A percentile compares a stretch with the other conserved stretches of the same genome.
Conservation (phyloP, 1,140 invertebrate genomes). For the Drosophila takahashii region DNA sequence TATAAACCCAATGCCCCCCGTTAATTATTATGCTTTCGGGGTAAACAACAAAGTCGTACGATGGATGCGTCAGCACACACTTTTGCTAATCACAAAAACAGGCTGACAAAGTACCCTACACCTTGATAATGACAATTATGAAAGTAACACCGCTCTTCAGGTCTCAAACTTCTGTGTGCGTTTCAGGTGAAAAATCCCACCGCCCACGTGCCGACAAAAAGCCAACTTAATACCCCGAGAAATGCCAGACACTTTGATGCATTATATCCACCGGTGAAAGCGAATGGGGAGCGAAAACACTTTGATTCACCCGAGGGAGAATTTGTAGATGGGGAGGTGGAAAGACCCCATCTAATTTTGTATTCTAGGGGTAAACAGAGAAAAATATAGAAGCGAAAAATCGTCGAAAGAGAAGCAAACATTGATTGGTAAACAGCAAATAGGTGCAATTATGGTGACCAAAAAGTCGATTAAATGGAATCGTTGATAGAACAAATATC, state of each 20-base stretch:
- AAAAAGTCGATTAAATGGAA: conserved; percentile 19
- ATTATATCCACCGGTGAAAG: conserved; percentile 22
- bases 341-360: neutral
- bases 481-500: conserved; percentile 2
- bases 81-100: conserved; percentile 47
- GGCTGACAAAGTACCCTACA: conserved; percentile 3
- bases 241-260: conserved; percentile 25
- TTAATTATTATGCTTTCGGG: conserved; percentile 10
- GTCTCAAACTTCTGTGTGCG: neutral
- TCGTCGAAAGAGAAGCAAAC: conserved; percentile 3
- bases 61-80: conserved; percentile 46
- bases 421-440: conserved; percentile 41
- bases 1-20: neutral
- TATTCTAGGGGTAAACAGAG: conserved; percentile 12
- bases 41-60: conserved; percentile 50
- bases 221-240: conserved; percentile 8
- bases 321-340: neutral
- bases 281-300: neutral
- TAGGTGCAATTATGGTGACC: conserved; percentile 24
- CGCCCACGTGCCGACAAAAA: neutral
- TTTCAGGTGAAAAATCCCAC: conserved; percentile 40
- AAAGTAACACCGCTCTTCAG: conserved; percentile 37
- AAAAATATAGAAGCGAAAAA: conserved; percentile 18
- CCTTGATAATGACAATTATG: conserved; percentile 57
- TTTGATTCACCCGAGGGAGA: conserved; percentile 10